These are phyloP conservation scores for Paguma larvata DNA, from an alignment of 2,797 vertebrate genomes.

Conservation along the genomic window DNA sequence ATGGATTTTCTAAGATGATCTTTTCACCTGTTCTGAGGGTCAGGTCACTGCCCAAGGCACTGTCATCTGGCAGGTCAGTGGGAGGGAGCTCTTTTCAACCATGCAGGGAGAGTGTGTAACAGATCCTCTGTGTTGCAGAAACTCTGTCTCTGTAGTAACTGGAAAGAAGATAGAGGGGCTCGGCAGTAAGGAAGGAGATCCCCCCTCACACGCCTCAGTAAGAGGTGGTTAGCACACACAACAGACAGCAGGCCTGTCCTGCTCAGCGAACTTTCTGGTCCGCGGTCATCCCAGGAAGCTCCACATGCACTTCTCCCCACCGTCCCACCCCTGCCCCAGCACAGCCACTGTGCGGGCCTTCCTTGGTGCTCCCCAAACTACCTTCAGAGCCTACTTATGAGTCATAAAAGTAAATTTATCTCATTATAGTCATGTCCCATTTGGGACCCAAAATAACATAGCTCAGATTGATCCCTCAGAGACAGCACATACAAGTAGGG, in stretches of 20 bases:
- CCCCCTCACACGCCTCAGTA: rapidly evolving
- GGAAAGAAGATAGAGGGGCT: background rate
- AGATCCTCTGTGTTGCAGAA: background rate
- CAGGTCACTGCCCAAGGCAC: background rate
- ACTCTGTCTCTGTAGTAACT: background rate
- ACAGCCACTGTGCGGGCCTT: rapidly evolving
- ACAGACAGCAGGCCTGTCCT: rapidly evolving
- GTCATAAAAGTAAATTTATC: background rate
- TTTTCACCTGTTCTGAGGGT: background rate
- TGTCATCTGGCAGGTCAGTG: background rate
- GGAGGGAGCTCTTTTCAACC: background rate
- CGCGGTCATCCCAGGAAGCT: background rate
- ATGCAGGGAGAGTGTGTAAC: background rate
- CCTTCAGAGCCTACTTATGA: background rate
- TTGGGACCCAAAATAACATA: background rate
- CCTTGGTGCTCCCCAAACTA: background rate
- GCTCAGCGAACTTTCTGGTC: too few species aligned
- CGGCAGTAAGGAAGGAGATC: background rate
- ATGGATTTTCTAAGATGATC: conserved; percentile 27
- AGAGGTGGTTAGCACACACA: background rate
- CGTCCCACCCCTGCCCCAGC: too few species aligned
- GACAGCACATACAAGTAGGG: too few species aligned
- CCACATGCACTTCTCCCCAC: too few species aligned
- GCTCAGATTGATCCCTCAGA: background rate
- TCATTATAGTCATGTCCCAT: background rate